Percentiles rank a stretch among this genome's conserved stretches.
Evolutionary conservation across 2,888 invertebrate species (phyloP).

Genomic region (Stenolophus ochropezus): DNA sequence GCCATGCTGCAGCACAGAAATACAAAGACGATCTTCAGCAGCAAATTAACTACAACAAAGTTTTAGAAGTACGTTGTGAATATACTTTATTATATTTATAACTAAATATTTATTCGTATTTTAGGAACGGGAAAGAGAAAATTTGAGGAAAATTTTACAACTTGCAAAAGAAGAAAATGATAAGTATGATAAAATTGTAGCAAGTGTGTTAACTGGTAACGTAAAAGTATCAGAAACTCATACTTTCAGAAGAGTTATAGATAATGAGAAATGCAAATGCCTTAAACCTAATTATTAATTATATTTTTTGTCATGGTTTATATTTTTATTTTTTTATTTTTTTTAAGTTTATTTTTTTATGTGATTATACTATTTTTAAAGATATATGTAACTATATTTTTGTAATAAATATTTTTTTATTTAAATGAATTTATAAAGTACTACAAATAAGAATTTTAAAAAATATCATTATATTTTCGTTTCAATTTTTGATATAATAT

Average conservation of each 20-base stretch:
- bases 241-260: slow-evolving; percentile 69
- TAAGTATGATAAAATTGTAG: slow-evolving; percentile 67
- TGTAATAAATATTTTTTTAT: no score
- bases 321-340: background rate
- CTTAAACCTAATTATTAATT: slow-evolving; percentile 52
- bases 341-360: background rate
- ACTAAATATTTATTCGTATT: no score
- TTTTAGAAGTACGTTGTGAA: background rate
- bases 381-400: no score
- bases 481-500: no score
- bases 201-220: slow-evolving; percentile 64
- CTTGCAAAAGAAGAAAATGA: slow-evolving; percentile 69
- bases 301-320: background rate
- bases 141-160: slow-evolving; percentile 68
- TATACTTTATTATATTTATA: background rate
- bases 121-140: slow-evolving; percentile 69
- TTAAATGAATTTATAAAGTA: no score
- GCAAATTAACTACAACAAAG: background rate
- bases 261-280: slow-evolving; percentile 68
- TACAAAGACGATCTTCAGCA: slow-evolving; percentile 66
- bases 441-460: no score
- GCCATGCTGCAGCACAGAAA: slow-evolving; percentile 58
- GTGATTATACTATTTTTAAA: no score
- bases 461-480: no score
- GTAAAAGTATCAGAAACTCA: slow-evolving; percentile 66